A percentile compares a stretch with the other conserved stretches of the same genome.
phyloP scores from a whole-genome alignment of 2,888 invertebrate genomes.

The Diarsia mendica region DNA sequence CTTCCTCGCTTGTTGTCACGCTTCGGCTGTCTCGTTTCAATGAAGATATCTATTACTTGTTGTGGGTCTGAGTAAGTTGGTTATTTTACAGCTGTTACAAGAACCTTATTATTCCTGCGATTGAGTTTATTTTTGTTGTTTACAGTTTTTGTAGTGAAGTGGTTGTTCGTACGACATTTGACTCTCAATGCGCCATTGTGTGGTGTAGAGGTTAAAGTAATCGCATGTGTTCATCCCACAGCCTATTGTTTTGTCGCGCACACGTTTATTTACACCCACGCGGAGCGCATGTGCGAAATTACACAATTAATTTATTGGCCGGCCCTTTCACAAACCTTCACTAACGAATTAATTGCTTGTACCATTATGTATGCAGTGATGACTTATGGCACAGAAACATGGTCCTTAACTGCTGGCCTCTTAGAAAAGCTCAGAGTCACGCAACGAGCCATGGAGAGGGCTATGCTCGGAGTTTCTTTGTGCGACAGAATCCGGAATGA shows the following conservation, averaged over 20 bases:
- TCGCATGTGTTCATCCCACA: slow-evolving; percentile 78
- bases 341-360: slow-evolving; percentile 50
- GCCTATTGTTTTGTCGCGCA: slow-evolving; percentile 77
- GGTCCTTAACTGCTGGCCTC: too few relatives aligned
- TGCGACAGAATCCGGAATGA: too few relatives aligned
- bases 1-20: slow-evolving; percentile 66
- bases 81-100: slow-evolving; percentile 52
- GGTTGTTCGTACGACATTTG: slow-evolving; percentile 60
- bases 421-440: too few relatives aligned
- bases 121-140: slow-evolving; percentile 68
- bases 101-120: slow-evolving; percentile 63
- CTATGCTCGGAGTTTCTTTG: too few relatives aligned
- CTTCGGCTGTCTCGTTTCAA: slow-evolving; percentile 59
- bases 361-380: too few relatives aligned
- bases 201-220: slow-evolving; percentile 68
- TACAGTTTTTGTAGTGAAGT: slow-evolving; percentile 56
- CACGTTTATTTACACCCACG: slow-evolving; percentile 74
- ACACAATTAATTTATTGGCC: slow-evolving; percentile 69
- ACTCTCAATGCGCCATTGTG: slow-evolving; percentile 75
- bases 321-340: slow-evolving; percentile 62
- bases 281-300: slow-evolving; percentile 68
- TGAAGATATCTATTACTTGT: slow-evolving; percentile 64
- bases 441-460: too few relatives aligned
- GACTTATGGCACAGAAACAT: too few relatives aligned
- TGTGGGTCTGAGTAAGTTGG: slow-evolving; percentile 64